Evolutionary conservation across 1,140 invertebrate genomes (phyloP), one percentile per base, ranked within the genome.

Genomic region (Drosophila nigromelanica): DNA sequence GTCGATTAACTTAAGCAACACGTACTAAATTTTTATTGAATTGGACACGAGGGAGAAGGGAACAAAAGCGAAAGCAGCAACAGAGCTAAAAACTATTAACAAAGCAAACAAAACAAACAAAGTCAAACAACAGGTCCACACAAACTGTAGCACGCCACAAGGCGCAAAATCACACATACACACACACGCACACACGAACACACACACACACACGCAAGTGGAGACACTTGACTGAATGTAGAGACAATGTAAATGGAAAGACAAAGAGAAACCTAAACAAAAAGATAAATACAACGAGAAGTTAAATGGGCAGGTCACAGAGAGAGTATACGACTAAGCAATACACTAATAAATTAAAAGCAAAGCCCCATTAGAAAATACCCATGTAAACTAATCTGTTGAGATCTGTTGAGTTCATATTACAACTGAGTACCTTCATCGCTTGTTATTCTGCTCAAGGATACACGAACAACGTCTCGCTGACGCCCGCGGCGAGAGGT

Each of bases 11-110:
- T 12, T 35, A 27, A 56, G 59, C 59, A 74, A 70, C 58, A 74
- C 59, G 52, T 73, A 67, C 48, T 55, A 67, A 27, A 67, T 73
- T 67, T 60, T 60, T 68, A 73, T 73, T 68, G 55, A 60, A 73
- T 61, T 73, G 63, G 30, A 35, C 48, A 21, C 40, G 18, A 7
- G 62, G 33, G 54, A 60, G 10, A 5, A 35, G 8, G 33, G 8
- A 35, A 35, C n/a, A n/a, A 33, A 35, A 42, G 14, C 14, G 21
- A 42, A 51, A 21, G 12, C 51, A 69, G 24, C 62, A 47, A 64
- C 51, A 39, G 55, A 39, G 14, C 51, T 12, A 14, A 39, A 64
- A 70, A 63, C 51, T 70, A 64, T 70, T 64, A 71, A 71, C 51
- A 66, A 35, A 58, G 24, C 60, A 70, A 71, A 59, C 40, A 59